Percentiles rank a stretch among this genome's conserved stretches.
Conservation (phyloP, 1,140 invertebrate genomes). For the Aplysia californica region DNA sequence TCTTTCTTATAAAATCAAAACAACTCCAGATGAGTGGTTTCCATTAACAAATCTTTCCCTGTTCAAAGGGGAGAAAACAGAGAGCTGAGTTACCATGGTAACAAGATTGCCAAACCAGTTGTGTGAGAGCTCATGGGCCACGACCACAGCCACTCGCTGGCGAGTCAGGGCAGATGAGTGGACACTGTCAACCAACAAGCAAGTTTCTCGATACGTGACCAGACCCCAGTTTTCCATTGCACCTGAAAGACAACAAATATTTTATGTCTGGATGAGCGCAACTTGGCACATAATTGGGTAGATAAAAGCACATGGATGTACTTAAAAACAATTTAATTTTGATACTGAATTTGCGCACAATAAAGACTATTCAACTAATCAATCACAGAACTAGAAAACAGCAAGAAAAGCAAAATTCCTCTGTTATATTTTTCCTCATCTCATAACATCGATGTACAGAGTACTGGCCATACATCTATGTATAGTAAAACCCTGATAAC, state of each 20-base stretch:
- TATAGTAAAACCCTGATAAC: too few relatives aligned
- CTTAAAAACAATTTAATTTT: not conserved
- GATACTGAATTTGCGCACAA: not conserved
- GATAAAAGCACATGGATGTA: not conserved
- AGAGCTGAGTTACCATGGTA: slow-evolving; percentile 85
- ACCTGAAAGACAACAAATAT: slow-evolving; percentile 40
- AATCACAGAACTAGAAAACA: not conserved
- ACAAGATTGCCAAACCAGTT: slow-evolving; percentile 70
- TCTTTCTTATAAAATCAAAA: too few relatives aligned
- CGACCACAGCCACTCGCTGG: slow-evolving; percentile 82
- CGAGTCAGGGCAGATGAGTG: slow-evolving; percentile 76
- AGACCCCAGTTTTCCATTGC: slow-evolving; percentile 87
- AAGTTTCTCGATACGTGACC: slow-evolving; percentile 86
- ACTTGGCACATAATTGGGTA: not conserved
- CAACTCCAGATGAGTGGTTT: too few relatives aligned
- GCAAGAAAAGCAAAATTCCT: too few relatives aligned
- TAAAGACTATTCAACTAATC: not conserved
- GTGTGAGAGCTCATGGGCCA: slow-evolving; percentile 88
- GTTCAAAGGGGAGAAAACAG: too few relatives aligned
- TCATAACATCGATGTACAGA: too few relatives aligned
- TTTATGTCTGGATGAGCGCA: not conserved
- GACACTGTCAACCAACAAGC: slow-evolving; percentile 79
- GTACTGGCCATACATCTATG: too few relatives aligned
- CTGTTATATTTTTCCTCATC: too few relatives aligned
- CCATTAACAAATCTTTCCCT: too few relatives aligned